Base-by-base conservation (phyloP, 2,797 vertebrate species). In the Fundulus diaphanus region DNA sequence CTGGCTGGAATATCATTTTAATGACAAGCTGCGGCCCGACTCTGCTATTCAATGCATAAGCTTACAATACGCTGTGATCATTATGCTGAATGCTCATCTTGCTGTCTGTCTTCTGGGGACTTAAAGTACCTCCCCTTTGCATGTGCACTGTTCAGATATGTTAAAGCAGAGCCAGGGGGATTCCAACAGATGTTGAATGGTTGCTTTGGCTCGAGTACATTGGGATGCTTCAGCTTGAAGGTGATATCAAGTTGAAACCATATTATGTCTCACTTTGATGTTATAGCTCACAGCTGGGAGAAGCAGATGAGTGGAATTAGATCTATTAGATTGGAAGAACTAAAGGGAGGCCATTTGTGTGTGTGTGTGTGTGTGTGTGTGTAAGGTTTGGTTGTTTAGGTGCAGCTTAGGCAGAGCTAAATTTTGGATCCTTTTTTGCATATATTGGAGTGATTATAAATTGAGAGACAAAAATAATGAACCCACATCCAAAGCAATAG, bases 171-270 rank as follows among this genome's bases (percentile, higher is more conserved):
- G 91, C 92, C 85, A 67, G 76, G 82, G 88, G 92, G 88, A 87
- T 83, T 87, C 79, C 37, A 37, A 83, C 92, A 93, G 92, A 93
- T 94, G 92, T 82, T 84, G 85, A 90, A 85, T 82, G 85, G 88
- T 74, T 90, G 87, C 90, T 93, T 92, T 92, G 87, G 91, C 84
- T 89, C 22, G 80, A 85, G 80, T 76, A 75, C 86, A 81, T 89
- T 66, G 8, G 78, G 63, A 68, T 73, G 79, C 87, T 89, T 87
- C 78, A 86, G 87, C 90, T 91, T 87, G 80, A 83, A 91, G 91
- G 92, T 89, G 85, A 89, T 85, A 89, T 88, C 78, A 89, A 82
- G 82, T 83, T 73, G 80, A 84, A 91, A 78, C 82, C 78, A 35
- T 83, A 79, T 91, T 91, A 90, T 46, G 68, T 76, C 86, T 88